These are phyloP conservation scores for Gadus chalcogrammus DNA, from an alignment of 2,113 vertebrate genomes.

Conservation along the genomic window DNA sequence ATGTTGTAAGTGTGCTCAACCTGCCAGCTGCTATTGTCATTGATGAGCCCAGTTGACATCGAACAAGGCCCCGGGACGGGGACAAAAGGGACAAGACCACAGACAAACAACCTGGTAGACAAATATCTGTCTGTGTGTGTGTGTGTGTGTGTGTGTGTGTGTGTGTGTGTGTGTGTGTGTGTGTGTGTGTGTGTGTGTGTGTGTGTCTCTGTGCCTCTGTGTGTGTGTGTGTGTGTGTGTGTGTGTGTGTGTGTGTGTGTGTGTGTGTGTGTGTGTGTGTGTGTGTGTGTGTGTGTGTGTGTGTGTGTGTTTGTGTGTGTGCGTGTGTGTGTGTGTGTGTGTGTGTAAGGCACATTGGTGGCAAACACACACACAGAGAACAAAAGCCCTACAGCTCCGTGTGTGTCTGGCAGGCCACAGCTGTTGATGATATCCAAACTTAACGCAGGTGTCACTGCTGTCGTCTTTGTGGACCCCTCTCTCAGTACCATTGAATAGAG, in stretches of 20 bases:
- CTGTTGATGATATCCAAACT: conserved; percentile 57
- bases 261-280: conserved; percentile 29
- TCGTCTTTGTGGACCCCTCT: conserved; percentile 50
- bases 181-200: conserved; percentile 47
- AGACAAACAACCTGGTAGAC: conserved; percentile 63
- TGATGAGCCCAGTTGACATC: conserved; percentile 49
- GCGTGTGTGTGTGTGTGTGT: too few species aligned
- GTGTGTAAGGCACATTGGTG: conserved; percentile 1
- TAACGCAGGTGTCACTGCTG: conserved; percentile 45
- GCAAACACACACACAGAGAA: conserved; percentile 69
- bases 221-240: conserved; percentile 23
- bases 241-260: conserved; percentile 26
- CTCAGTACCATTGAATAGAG: conserved; percentile 18
- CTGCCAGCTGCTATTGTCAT: conserved; percentile 59
- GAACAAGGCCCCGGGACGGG: conserved; percentile 57
- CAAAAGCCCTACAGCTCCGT: conserved; percentile 60
- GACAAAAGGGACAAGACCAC: conserved; percentile 60
- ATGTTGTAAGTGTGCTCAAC: conserved; percentile 37
- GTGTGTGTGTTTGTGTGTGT: too few species aligned
- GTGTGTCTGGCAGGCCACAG: conserved; percentile 47
- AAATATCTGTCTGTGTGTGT: conserved; percentile 60
- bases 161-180: conserved; percentile 37
- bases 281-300: background rate
- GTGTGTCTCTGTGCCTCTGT: conserved; percentile 29
- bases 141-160: too few species aligned